phyloP scores from a whole-genome alignment of 37 sponge, comb jelly and placozoan species.

The Theonella swinhoei region DNA sequence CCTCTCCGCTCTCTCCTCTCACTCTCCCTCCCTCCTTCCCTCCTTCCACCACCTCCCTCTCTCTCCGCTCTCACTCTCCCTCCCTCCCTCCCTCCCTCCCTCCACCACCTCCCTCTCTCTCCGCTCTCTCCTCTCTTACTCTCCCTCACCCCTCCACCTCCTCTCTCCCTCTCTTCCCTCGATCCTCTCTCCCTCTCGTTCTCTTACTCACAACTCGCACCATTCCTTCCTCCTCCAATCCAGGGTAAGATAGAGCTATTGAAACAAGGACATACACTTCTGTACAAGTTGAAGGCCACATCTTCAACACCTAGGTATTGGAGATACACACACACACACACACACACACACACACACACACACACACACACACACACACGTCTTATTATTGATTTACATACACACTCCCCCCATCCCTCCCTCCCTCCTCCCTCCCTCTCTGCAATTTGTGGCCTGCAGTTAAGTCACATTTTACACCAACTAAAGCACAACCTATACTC shows the following conservation, averaged over 20 bases:
- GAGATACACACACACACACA: too few relatives aligned
- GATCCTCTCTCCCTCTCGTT: neutral
- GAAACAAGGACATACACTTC: conserved; percentile 65
- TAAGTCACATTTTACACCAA: too few relatives aligned
- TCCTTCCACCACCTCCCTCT: neutral
- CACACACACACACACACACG: too few relatives aligned
- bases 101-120: neutral
- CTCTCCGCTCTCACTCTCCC: too few relatives aligned
- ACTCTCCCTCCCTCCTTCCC: neutral
- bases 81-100: neutral
- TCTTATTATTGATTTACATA: too few relatives aligned
- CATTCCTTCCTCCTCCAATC: neutral
- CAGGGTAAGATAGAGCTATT: conserved; percentile 78
- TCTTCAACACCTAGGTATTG: conserved; percentile 38
- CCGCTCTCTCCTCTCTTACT: neutral
- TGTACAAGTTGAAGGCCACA: conserved; percentile 69
- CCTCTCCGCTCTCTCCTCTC: conserved; percentile 7
- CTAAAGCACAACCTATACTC: too few relatives aligned
- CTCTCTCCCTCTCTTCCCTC: too few relatives aligned
- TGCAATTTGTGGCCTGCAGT: too few relatives aligned
- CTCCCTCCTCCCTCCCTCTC: neutral
- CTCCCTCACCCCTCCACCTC: neutral
- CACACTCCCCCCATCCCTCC: neutral
- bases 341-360: too few relatives aligned
- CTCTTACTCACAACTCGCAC: too few relatives aligned